Evolutionary conservation across 2,113 vertebrate species (phyloP).

Genomic region (Pseudorectes ferrugineus): DNA sequence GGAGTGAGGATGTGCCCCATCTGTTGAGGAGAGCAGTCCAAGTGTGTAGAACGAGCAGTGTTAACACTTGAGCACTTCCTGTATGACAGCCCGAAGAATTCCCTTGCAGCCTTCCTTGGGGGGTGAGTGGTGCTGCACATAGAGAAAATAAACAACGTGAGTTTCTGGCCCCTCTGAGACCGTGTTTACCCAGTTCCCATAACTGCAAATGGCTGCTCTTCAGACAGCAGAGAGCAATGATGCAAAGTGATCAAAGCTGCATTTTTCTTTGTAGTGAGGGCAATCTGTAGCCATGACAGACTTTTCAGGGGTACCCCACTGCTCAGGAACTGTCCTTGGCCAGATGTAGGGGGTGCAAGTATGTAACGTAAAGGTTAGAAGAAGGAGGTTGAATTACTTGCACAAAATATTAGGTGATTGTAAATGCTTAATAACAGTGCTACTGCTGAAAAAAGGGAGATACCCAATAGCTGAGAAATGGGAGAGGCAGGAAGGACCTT

Average conservation of each 20-base stretch:
- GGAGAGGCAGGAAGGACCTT: not conserved
- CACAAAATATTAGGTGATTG: accelerated
- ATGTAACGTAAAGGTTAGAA: not conserved
- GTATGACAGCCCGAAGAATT: not conserved
- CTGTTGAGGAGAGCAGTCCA: not conserved
- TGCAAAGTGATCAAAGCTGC: not conserved
- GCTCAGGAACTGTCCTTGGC: not conserved
- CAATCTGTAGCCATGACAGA: not conserved
- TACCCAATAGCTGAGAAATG: not conserved
- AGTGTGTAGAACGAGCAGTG: not conserved
- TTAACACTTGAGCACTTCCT: not conserved
- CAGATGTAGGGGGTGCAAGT: not conserved
- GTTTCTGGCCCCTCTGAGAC: not conserved
- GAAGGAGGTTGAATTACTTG: not conserved
- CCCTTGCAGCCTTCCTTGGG: not conserved
- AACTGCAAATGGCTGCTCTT: not conserved
- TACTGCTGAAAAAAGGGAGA: not conserved
- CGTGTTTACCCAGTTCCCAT: accelerated
- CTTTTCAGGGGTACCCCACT: not conserved
- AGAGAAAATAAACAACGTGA: not conserved
- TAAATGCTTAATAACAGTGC: not conserved
- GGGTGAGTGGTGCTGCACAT: not conserved
- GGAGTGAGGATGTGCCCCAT: not conserved
- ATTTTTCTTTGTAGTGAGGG: not conserved
- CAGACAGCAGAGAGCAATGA: not conserved